Conservation (phyloP, 2,888 invertebrate species). For the Acholoe squamosa region DNA sequence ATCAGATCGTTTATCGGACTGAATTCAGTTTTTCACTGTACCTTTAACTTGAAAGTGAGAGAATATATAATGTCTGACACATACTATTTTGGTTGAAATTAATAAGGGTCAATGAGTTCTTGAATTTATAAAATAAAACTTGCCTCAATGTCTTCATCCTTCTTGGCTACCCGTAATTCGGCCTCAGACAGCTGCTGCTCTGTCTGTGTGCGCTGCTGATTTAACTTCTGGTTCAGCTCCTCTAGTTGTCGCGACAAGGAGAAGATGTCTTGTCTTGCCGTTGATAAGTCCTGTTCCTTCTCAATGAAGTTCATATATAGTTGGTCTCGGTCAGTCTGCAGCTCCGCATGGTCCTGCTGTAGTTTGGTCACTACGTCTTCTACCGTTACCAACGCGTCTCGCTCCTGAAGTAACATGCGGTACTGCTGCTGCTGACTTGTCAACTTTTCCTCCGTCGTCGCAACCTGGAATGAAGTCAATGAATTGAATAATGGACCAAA, state of each 20-base stretch:
- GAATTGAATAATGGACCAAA: no score
- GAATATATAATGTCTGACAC: no score
- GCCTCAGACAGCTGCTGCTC: neutral
- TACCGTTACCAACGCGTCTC: neutral
- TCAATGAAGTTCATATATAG: neutral
- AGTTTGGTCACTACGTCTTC: constrained; percentile 21
- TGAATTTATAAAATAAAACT: neutral
- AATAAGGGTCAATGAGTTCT: neutral
- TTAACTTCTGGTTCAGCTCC: neutral
- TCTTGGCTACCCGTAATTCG: neutral
- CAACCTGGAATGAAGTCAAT: neutral
- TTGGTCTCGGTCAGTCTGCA: neutral
- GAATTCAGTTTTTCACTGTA: no score
- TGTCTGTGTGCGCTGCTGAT: neutral
- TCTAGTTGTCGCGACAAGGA: neutral
- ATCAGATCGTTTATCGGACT: no score
- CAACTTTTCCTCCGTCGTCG: neutral
- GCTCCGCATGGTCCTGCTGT: neutral
- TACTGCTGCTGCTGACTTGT: neutral
- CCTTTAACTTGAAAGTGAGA: no score
- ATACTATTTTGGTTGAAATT: neutral
- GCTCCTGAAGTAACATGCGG: neutral
- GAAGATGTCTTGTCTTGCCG: neutral
- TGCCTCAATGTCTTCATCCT: neutral
- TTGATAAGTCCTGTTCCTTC: neutral